Evolutionary conservation across 2,888 invertebrate genomes (phyloP).

Genomic region (Dendrolimus pini): DNA sequence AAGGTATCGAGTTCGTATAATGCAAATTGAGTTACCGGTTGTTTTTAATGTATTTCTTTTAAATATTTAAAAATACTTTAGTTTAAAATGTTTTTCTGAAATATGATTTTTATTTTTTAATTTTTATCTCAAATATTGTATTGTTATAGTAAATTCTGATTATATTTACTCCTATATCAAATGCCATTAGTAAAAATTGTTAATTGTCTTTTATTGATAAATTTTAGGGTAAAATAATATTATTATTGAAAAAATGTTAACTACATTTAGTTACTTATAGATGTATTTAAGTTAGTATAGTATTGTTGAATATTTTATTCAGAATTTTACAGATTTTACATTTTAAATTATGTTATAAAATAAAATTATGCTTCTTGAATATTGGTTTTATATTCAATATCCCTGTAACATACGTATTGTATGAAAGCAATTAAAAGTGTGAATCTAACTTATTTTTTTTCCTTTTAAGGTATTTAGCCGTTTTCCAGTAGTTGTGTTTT

Average conservation of each 20-base stretch:
- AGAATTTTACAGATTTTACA: constrained; percentile 72
- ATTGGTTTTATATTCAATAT: constrained; percentile 9
- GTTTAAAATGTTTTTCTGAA: constrained; percentile 14
- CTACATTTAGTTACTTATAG: constrained; percentile 26
- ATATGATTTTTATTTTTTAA: constrained; percentile 18
- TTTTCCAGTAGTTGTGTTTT: too few species aligned
- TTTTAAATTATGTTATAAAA: constrained; percentile 68
- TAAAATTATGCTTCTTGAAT: constrained; percentile 56
- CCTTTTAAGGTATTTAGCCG: too few species aligned
- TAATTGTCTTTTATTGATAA: constrained; percentile 15
- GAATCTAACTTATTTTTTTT: too few species aligned
- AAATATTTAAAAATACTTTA: constrained; percentile 4
- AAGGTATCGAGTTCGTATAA: neutral
- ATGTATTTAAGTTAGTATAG: constrained; percentile 40
- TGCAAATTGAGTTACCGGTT: too few species aligned
- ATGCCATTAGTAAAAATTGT: constrained; percentile 57
- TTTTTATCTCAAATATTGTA: constrained; percentile 23
- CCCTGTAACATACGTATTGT: too few species aligned
- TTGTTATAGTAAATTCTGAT: constrained; percentile 21
- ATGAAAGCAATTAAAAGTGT: too few species aligned
- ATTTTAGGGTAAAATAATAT: constrained; percentile 12
- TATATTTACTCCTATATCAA: constrained; percentile 31
- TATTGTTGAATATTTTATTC: constrained; percentile 68
- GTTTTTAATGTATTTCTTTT: constrained; percentile 8
- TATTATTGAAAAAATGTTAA: constrained; percentile 10